These are phyloP conservation scores for Chaenodraco wilsoni DNA, from an alignment of 2,797 vertebrate species.

Conservation along the genomic window DNA sequence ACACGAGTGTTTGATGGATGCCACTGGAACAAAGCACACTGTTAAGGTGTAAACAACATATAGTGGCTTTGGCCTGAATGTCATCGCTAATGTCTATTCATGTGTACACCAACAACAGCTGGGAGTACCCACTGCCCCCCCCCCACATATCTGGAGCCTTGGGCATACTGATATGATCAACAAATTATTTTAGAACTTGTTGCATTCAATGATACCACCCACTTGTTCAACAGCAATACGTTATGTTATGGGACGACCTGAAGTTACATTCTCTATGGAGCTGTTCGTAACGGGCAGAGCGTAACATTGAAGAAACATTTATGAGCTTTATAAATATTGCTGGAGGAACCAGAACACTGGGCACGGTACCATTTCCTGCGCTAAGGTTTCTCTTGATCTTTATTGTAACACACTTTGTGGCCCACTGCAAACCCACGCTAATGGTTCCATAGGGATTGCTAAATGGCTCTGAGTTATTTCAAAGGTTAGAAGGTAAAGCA, in stretches of 20 bases:
- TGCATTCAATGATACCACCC: constrained; percentile 66
- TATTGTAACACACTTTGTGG: constrained; percentile 50
- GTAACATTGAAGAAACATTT: constrained; percentile 50
- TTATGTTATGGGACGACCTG: constrained; percentile 60
- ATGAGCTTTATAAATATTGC: constrained; percentile 56
- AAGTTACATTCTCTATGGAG: constrained; percentile 46
- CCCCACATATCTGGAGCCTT: constrained; percentile 53
- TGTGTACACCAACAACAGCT: constrained; percentile 1
- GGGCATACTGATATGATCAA: constrained; percentile 62
- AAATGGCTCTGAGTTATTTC: constrained; percentile 38
- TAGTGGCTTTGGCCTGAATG: neutral
- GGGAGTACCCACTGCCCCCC: neutral
- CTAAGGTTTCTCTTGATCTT: constrained; percentile 55
- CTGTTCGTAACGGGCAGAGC: constrained; percentile 43
- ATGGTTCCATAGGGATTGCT: constrained; percentile 47
- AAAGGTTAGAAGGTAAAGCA: constrained; percentile 49
- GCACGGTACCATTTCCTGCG: constrained; percentile 45
- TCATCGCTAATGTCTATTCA: neutral
- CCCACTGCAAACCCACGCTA: constrained; percentile 39
- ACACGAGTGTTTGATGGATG: neutral
- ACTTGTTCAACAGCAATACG: constrained; percentile 64
- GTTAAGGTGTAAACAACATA: neutral
- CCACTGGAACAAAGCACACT: neutral
- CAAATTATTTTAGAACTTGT: constrained; percentile 64
- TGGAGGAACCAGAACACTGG: constrained; percentile 47